Base-by-base conservation (phyloP, 2,888 invertebrate genomes). In the Lycocerus yunnanus region DNA sequence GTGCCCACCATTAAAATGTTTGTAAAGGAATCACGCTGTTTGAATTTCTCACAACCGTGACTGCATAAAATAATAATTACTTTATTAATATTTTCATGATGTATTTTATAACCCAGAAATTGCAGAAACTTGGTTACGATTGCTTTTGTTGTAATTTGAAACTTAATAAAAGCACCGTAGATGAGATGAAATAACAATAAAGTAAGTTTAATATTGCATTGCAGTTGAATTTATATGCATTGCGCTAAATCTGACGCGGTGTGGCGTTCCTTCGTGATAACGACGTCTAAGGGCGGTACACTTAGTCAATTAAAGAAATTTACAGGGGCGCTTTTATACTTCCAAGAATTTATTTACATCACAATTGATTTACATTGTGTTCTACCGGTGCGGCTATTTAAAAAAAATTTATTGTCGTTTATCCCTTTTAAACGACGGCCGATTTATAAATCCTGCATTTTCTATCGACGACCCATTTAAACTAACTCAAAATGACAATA, bases 11-110 rank as follows among this genome's bases (percentile, higher is more conserved):
- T 85, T 84, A 84, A 82, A 83, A 80, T 84, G 84, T 85, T 84
- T 85, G 84, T 83, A 81, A 82, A 81, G 85, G 84, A 84, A 84
- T 86, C 83, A 81, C 78, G 81, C 82, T 86, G 85, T 86, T 86
- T 86, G 80, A 82, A 82, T 84, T 86, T 86, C 86, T 84, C 86
- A 86, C 85, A 86, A 71, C 76, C 63, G 65, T 68, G 43, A 68
- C 27, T 58, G 66, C 43, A 75, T 75, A 73, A 76, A 76, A 76
- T 71, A 67, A 68, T 71, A 73, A 75, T 75, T 73, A 63, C 70
- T 72, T 74, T 76, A 76, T 76, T 76, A 74, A 74, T 73, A 76
- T 73, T 71, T 76, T 69, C 66, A 71, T 68, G 14, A 43, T 18
- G 14, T 14, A 66, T 61, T 73, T 76, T 76, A 76, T 58, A 18